These are phyloP conservation scores for Pseudonaja textilis DNA, from an alignment of 2,113 vertebrate genomes.

Conservation along the genomic window DNA sequence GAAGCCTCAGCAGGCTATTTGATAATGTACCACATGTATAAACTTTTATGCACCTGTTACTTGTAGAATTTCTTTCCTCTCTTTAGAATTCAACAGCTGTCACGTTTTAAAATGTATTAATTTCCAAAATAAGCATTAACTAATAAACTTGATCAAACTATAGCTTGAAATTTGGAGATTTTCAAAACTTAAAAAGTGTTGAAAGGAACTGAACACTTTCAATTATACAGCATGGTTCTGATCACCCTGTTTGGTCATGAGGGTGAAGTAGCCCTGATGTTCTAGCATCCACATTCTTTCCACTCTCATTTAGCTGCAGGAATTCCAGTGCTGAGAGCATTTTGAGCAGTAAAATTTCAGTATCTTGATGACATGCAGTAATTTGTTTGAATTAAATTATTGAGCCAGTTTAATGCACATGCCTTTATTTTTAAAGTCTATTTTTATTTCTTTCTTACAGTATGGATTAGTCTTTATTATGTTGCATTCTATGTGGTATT, in stretches of 20 bases:
- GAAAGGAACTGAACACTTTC: background rate
- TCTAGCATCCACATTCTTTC: background rate
- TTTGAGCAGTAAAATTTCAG: background rate
- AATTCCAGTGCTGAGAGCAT: background rate
- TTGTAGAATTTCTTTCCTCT: background rate
- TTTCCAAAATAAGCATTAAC: background rate
- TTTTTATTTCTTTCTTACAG: conserved; percentile 61
- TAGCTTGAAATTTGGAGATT: background rate
- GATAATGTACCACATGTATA: background rate
- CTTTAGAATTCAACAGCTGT: conserved; percentile 6
- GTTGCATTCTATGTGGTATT: conserved; percentile 86
- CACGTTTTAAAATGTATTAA: background rate
- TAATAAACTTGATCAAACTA: background rate
- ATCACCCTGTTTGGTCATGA: background rate
- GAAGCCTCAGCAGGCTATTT: background rate
- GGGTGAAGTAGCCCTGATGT: too few species aligned
- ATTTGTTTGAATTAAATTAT: background rate
- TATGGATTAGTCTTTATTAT: conserved; percentile 90
- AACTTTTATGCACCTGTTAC: background rate
- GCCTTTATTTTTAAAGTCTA: background rate
- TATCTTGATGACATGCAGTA: background rate
- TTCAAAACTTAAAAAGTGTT: background rate
- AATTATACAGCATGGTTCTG: background rate
- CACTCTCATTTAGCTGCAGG: background rate
- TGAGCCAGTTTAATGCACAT: background rate